Conservation (phyloP, 2,888 invertebrate species). For the Melanchra persicariae region DNA sequence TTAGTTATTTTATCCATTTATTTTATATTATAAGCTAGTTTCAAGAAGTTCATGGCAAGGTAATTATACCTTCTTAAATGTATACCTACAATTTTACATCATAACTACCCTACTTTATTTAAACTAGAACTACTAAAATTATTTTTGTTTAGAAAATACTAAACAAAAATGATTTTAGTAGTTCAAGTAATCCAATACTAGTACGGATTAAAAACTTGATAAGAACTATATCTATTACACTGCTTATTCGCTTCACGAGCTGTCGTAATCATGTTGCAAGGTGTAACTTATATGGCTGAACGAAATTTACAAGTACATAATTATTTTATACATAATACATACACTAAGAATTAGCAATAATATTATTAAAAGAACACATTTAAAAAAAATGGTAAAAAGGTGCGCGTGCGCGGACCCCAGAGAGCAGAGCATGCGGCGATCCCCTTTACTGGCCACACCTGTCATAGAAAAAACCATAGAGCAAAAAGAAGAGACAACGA, state of each 20-base stretch:
- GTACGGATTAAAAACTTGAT: constrained; percentile 6
- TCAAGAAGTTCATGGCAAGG: neutral
- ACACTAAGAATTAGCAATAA: constrained; percentile 37
- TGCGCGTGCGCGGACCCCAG: constrained; percentile 62
- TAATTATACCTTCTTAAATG: too few species aligned
- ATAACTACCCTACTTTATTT: too few species aligned
- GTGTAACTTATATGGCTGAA: constrained; percentile 44
- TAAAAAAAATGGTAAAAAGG: constrained; percentile 59
- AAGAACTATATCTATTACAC: constrained; percentile 41
- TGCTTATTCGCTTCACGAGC: constrained; percentile 39
- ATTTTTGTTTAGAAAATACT: too few species aligned
- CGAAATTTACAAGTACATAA: constrained; percentile 43
- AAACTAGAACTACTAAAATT: too few species aligned
- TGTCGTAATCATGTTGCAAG: constrained; percentile 54
- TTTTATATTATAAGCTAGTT: neutral
- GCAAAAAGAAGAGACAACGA: constrained; percentile 40
- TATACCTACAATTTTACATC: neutral
- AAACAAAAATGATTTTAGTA: constrained; percentile 1
- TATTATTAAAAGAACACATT: constrained; percentile 39
- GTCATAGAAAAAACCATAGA: constrained; percentile 68
- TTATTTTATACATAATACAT: too few species aligned
- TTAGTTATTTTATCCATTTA: neutral
- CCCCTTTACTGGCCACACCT: constrained; percentile 71
- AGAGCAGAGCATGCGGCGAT: constrained; percentile 69
- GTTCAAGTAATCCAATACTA: constrained; percentile 10